phyloP scores from a whole-genome alignment of 1,140 invertebrate genomes.

The Riptortus pedestris region DNA sequence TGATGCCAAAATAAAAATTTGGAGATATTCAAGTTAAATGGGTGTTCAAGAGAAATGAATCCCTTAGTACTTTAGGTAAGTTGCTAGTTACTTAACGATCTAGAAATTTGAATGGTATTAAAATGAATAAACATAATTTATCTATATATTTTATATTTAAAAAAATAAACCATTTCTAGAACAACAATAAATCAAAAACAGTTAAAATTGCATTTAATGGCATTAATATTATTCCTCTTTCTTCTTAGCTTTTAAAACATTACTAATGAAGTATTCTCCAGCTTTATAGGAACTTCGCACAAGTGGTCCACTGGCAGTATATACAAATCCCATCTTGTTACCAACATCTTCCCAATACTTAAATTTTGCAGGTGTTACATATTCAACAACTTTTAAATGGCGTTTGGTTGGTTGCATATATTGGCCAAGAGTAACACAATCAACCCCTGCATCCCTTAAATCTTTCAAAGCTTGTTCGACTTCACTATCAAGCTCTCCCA shows the following conservation, averaged over 20 bases:
- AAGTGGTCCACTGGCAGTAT: constrained; percentile 93
- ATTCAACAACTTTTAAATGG: constrained; percentile 93
- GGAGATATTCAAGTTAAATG: too few relatives aligned
- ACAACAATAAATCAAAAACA: too few relatives aligned
- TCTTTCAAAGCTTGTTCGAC: constrained; percentile 79
- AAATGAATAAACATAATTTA: too few relatives aligned
- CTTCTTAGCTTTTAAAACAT: constrained; percentile 45
- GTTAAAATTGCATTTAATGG: too few relatives aligned
- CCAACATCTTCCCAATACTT: constrained; percentile 81
- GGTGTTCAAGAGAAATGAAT: too few relatives aligned
- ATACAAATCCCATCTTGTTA: constrained; percentile 82
- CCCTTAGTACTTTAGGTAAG: too few relatives aligned
- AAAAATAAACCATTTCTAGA: too few relatives aligned
- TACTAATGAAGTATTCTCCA: constrained; percentile 82
- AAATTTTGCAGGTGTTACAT: constrained; percentile 93
- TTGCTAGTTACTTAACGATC: too few relatives aligned
- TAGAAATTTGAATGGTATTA: too few relatives aligned
- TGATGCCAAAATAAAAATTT: too few relatives aligned
- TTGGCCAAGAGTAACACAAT: constrained; percentile 94
- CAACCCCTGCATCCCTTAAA: constrained; percentile 66
- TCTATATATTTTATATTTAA: too few relatives aligned
- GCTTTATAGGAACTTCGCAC: constrained; percentile 96
- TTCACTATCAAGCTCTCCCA: constrained; percentile 90
- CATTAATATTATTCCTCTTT: too few relatives aligned
- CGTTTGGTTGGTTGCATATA: constrained; percentile 99